Evolutionary conservation across 2,888 invertebrate genomes (phyloP).

Genomic region (Archaeoteleia sp.): DNA sequence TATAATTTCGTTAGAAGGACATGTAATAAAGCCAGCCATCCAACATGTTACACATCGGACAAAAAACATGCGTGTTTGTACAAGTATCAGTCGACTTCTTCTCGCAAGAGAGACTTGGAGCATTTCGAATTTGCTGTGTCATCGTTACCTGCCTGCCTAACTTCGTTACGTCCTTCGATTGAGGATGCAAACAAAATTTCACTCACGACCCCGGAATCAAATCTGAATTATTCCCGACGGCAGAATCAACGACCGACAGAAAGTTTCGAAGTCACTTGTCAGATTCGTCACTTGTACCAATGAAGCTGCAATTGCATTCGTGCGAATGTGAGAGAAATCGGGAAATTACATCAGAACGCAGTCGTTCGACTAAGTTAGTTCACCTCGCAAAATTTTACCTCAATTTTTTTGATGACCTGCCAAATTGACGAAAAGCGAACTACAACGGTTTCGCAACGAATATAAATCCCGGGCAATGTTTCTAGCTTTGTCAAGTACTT

Average conservation of each 20-base stretch:
- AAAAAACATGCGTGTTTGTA: neutral
- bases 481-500: neutral
- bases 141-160: slow-evolving; percentile 38
- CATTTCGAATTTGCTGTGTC: slow-evolving; percentile 40
- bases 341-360: slow-evolving; percentile 1
- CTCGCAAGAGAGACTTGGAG: slow-evolving; percentile 3
- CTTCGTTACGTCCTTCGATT: slow-evolving; percentile 38
- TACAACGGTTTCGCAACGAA: too few species aligned
- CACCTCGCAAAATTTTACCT: neutral
- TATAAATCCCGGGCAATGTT: neutral
- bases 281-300: slow-evolving; percentile 3
- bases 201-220: neutral
- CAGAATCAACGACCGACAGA: slow-evolving; percentile 5
- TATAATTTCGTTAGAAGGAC: neutral
- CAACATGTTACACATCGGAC: neutral
- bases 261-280: slow-evolving; percentile 5
- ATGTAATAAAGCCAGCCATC: neutral
- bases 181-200: slow-evolving; percentile 40
- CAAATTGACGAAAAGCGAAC: too few species aligned
- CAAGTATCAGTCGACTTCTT: slow-evolving; percentile 1
- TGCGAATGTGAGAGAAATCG: neutral
- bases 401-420: neutral
- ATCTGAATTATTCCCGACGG: slow-evolving; percentile 8
- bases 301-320: neutral
- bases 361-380: neutral